These are phyloP conservation scores for Arenaria interpres DNA, from an alignment of 2,113 vertebrate genomes.

Conservation along the genomic window DNA sequence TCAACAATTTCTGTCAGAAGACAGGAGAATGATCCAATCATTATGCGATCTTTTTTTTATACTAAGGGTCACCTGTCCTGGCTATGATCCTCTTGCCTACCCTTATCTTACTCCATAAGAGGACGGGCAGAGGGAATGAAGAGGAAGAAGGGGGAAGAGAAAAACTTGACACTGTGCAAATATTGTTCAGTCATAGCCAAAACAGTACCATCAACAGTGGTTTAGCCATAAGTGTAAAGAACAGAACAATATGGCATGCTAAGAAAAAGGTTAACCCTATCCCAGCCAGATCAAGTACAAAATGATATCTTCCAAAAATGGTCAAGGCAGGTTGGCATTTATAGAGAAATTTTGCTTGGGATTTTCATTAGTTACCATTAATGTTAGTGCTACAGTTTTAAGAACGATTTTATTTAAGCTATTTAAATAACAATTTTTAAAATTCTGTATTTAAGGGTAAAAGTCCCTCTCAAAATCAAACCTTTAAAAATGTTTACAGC, in stretches of 20 bases:
- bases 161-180: background rate
- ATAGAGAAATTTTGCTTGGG: background rate
- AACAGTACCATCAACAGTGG: background rate
- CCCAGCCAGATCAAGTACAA: accelerated
- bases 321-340: background rate
- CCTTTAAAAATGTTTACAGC: background rate
- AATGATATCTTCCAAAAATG: background rate
- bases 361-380: background rate
- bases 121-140: background rate
- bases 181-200: background rate
- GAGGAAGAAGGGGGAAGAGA: background rate
- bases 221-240: background rate
- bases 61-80: background rate
- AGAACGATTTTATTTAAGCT: background rate
- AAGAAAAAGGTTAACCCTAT: background rate
- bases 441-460: background rate
- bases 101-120: background rate
- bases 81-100: background rate
- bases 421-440: background rate
- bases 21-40: background rate
- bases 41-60: background rate
- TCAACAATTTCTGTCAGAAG: background rate
- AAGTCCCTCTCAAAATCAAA: background rate
- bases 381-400: background rate
- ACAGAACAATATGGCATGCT: background rate